Evolutionary conservation across 2,113 vertebrate genomes (phyloP), one percentile per base, ranked within the genome.

Genomic region (Tachysurus fulvidraco): DNA sequence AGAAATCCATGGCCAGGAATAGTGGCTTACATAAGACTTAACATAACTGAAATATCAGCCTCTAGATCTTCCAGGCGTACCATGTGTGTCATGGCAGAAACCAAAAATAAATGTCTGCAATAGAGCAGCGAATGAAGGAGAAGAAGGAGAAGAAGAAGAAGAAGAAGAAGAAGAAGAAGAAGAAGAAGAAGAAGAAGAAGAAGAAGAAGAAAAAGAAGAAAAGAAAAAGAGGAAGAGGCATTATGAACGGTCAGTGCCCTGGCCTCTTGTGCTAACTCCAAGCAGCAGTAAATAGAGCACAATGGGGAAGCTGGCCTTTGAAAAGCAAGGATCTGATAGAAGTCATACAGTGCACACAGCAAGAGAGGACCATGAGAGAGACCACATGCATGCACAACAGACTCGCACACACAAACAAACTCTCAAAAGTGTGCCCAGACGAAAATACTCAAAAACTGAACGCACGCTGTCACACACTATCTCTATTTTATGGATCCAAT

Each of bases 261-360:
- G 60, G 73, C 36, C 77, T 86, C 36, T 86, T 71, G 65, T 19
- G 28, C 83, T 62, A n/a, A 55, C 64, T 36, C 69, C 62, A 60
- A 71, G 84, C 46, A 73, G 74, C 83, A 89, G 88, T 83, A 87
- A 87, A 87, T 55, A 85, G 86, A 85, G 59, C 78, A 62, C 78
- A 62, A 71, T 85, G 71, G 83, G 82, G 67, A 30, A 82, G 54
- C 60, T 87, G 71, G 69, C 30, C 60, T 89, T 89, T 87, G 54
- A 89, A 87, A 89, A 71, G 23, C 78, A 81, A 28, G 5, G 46
- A 13, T 55, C 77, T 77, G 67, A 73, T 76, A 84, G 81, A 76
- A 81, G 16, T n/a, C 84, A 81, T 71, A 81, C 81, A 60, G 84
- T 30, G 21, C 17, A 25, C 50, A 17, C 77, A 1, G 41, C 59